Evolutionary conservation across 2,113 vertebrate species (phyloP), one percentile per base, ranked within the genome.

Genomic region (Cyanistes caeruleus): DNA sequence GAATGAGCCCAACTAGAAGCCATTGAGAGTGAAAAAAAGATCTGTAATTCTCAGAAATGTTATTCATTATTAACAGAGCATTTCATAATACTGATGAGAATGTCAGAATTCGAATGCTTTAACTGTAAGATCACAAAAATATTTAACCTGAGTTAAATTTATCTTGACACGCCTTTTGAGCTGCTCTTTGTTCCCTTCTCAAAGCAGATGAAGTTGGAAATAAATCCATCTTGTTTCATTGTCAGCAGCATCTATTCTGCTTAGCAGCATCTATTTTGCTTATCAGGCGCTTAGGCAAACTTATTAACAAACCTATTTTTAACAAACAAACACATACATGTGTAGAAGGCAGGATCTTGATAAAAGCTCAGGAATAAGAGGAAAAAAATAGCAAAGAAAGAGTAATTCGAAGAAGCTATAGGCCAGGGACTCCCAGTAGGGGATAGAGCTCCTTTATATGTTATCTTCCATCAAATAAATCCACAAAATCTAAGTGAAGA

Each of bases 131-230:
- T 87, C 87, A 92, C 48, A 91, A 58, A 85, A 94, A 87, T 72
- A 94, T 93, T 93, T 95, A 95, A 87, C 75, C 90, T 62, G 93
- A 95, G 69, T 70, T 87, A 78, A 89, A 91, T 90, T 82, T 85
- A 81, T 86, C 91, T 72, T 33, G 51, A 84, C 67, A 55, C 55
- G 62, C 85, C 69, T 93, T 89, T 55, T 23, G 70, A 94, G 92
- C 41, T 69, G 74, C 59, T 90, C 77, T 85, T 94, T 92, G 84
- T 76, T 87, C 60, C 73, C 31, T 55, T 39, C 86, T 72, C 86
- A 41, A 72, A 55, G 70, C 77, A 95, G 76, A 25, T 93, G 19
- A 67, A 90, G 43, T 56, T 52, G 78, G 90, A 78, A 93, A 87
- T 28, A 77, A 79, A 93, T 60, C 59, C 37, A 51, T 70, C 92